phyloP scores from a whole-genome alignment of 2,888 invertebrate species.

The Tuberolachnus salignus region DNA sequence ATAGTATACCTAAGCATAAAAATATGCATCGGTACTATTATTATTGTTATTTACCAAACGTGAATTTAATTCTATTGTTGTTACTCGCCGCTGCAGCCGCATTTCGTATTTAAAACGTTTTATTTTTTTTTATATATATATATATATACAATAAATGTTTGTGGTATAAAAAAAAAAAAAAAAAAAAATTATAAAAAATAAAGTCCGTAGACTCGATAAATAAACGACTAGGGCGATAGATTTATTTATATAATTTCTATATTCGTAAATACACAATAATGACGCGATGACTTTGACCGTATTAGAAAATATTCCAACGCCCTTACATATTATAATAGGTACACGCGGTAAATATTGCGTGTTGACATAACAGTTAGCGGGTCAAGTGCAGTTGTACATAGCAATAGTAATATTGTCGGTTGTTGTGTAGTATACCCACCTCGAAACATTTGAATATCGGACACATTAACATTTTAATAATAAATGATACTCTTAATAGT shows the following conservation, averaged over 20 bases:
- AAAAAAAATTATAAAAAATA: no score
- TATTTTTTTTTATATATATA: no score
- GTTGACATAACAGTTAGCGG: neutral
- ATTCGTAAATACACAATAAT: neutral
- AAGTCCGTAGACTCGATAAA: no score
- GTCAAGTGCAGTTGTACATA: neutral
- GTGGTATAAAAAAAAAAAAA: neutral
- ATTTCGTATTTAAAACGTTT: conserved; percentile 27
- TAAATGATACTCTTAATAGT: no score
- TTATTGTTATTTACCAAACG: conserved; percentile 2
- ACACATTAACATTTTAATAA: no score
- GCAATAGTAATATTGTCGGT: conserved; percentile 3
- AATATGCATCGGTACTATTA: neutral
- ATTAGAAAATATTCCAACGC: neutral
- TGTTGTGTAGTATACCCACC: neutral
- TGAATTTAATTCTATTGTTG: conserved; percentile 24
- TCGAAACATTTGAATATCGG: neutral
- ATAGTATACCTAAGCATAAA: neutral
- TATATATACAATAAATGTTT: neutral
- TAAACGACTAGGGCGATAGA: no score
- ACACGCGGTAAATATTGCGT: neutral
- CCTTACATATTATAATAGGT: neutral
- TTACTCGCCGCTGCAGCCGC: neutral
- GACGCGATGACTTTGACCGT: neutral
- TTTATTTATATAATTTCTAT: conserved; percentile 10